Evolutionary conservation across 2,888 invertebrate species (phyloP).

Genomic region (Oscheius sp.): DNA sequence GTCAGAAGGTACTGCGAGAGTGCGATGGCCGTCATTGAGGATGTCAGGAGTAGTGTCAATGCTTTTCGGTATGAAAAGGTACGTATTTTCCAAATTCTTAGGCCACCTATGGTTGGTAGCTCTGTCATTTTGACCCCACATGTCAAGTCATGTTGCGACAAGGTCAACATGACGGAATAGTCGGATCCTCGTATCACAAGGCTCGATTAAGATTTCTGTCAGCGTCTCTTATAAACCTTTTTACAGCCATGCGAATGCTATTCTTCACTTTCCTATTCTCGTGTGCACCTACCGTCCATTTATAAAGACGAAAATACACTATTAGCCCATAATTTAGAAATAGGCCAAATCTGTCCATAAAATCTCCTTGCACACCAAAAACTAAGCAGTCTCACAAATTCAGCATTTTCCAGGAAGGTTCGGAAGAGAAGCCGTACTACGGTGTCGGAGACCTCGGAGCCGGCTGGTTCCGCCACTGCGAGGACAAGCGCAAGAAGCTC

Average conservation of each 20-base stretch:
- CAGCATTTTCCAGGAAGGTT: conserved; percentile 14
- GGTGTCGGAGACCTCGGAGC: conserved; percentile 60
- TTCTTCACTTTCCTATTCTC: too few species aligned
- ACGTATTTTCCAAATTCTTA: background rate
- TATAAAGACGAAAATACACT: too few species aligned
- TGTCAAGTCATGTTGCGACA: background rate
- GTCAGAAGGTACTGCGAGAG: conserved; percentile 66
- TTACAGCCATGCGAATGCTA: too few species aligned
- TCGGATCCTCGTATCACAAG: too few species aligned
- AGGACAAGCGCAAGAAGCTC: conserved; percentile 65
- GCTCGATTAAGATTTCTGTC: too few species aligned
- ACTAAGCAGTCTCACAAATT: too few species aligned
- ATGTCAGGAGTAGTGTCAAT: conserved; percentile 42
- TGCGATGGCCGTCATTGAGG: conserved; percentile 71
- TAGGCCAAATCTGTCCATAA: too few species aligned
- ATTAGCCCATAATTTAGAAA: too few species aligned
- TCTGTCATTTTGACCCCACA: background rate
- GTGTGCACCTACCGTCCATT: too few species aligned
- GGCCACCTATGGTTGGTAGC: background rate
- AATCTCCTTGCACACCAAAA: too few species aligned
- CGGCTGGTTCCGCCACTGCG: conserved; percentile 70
- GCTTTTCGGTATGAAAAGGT: conserved; percentile 37
- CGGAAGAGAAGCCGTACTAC: conserved; percentile 39
- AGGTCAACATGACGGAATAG: too few species aligned
- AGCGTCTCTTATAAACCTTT: too few species aligned